Evolutionary conservation across 2,113 vertebrate genomes (phyloP).

Genomic region (Notothenia coriiceps): DNA sequence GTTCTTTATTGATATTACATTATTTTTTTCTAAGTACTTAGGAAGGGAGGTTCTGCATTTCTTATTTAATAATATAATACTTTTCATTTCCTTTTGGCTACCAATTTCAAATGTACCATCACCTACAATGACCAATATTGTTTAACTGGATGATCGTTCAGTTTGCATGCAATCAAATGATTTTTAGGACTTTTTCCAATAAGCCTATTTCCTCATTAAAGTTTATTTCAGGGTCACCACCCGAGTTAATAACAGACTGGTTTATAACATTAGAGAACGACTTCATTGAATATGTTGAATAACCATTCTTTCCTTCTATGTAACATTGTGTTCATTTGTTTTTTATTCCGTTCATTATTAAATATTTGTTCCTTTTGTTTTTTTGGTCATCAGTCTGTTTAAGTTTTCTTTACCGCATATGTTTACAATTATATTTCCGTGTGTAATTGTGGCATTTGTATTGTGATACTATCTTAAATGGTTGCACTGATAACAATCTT

Average conservation of each 20-base stretch:
- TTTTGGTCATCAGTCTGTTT: conserved; percentile 2
- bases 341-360: conserved; percentile 1
- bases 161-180: neutral
- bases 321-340: neutral
- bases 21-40: neutral
- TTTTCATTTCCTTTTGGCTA: conserved; percentile 15
- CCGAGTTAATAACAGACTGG: neutral
- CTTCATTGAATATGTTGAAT: neutral
- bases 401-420: neutral
- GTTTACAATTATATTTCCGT: neutral
- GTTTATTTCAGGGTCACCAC: neutral
- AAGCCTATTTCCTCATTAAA: conserved; percentile 19
- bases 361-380: neutral
- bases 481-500: neutral
- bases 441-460: neutral
- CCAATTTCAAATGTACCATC: neutral
- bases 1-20: neutral
- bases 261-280: conserved; percentile 4
- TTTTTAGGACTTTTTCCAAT: conserved; percentile 6
- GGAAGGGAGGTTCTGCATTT: neutral
- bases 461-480: conserved; percentile 1
- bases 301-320: neutral
- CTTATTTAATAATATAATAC: neutral
- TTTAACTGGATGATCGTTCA: neutral
- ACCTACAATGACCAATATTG: neutral